Evolutionary conservation across 2,888 invertebrate species (phyloP).

Genomic region (Rhyacophila evoluta): DNA sequence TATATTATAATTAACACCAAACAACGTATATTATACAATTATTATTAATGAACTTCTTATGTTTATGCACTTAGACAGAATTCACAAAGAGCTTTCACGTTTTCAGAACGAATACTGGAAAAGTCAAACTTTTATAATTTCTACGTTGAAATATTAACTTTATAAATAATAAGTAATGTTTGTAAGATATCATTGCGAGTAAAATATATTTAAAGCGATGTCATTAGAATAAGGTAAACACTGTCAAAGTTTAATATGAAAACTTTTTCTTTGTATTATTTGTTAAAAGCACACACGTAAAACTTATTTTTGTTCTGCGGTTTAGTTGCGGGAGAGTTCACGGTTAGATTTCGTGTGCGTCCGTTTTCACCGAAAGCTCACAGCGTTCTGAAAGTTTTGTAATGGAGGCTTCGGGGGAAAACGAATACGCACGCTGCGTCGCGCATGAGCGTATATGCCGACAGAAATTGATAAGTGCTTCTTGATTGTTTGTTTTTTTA

Average conservation of each 20-base stretch:
- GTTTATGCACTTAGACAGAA: too few species aligned
- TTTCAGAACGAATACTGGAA: too few species aligned
- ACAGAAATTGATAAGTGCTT: slow-evolving; percentile 9
- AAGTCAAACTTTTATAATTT: too few species aligned
- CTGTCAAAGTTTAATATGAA: not conserved
- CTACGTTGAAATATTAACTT: too few species aligned
- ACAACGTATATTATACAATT: too few species aligned
- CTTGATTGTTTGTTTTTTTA: slow-evolving; percentile 7
- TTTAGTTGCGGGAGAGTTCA: not conserved
- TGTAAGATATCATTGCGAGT: too few species aligned
- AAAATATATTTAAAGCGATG: too few species aligned
- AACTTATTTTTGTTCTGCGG: not conserved
- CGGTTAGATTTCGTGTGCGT: not conserved
- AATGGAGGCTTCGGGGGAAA: not conserved
- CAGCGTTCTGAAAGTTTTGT: not conserved
- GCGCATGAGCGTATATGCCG: not conserved
- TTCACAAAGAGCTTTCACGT: too few species aligned
- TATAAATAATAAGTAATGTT: too few species aligned
- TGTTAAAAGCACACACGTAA: not conserved
- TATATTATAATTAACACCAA: too few species aligned
- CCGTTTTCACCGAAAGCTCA: not conserved
- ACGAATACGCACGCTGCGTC: slow-evolving; percentile 22
- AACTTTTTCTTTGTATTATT: not conserved
- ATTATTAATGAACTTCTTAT: too few species aligned
- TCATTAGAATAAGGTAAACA: too few species aligned